Evolutionary conservation across 2,888 invertebrate species (phyloP), one percentile per base, ranked within the genome.

Genomic region (Abscondita cerata): DNA sequence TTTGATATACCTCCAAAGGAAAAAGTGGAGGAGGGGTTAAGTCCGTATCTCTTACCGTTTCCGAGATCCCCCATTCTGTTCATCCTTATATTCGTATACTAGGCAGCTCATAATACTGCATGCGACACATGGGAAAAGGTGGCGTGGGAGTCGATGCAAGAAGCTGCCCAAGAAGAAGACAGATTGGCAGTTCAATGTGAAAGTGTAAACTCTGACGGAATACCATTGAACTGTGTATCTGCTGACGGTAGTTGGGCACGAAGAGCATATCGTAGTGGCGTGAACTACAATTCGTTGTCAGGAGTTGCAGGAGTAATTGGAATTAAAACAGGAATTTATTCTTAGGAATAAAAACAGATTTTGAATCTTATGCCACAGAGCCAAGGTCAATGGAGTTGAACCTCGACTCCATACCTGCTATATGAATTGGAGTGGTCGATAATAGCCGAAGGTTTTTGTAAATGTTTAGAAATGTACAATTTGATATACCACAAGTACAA

Each of bases 401-500:
- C n/a, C n/a, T n/a, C n/a, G n/a, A n/a, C n/a, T n/a, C n/a, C 46
- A 46, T 4, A 4, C 15, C 2, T 8, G 46, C 46, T 46, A 46
- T 16, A 46, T 5, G 5, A 46, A 46, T 15, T 46, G 46, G 46
- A 2, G 15, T 8, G 8, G 8, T 9, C 50, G 38, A 63, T 52
- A 8, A 58, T 61, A 1, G 64, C 46, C 1, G 65, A 67, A 53
- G 62, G 65, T 18, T 47, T 47, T 16, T 47, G 48, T 12, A 3
- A 5, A 15, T 19, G 48, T 47, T 3, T 47, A 2, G 12, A 47
- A 47, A 47, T 47, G 48, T 18, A 47, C 25, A 20, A 20, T 3
- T 20, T 47, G 6, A 47, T 47, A 8, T 47, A 47, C n/a, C n/a
- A n/a, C n/a, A n/a, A n/a, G n/a, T n/a, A n/a, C n/a, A n/a, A 31